Percentiles rank a stretch among this genome's conserved stretches.
phyloP scores from a whole-genome alignment of 53 echinoderm and acorn worm species.

The Paracentrotus lividus region DNA sequence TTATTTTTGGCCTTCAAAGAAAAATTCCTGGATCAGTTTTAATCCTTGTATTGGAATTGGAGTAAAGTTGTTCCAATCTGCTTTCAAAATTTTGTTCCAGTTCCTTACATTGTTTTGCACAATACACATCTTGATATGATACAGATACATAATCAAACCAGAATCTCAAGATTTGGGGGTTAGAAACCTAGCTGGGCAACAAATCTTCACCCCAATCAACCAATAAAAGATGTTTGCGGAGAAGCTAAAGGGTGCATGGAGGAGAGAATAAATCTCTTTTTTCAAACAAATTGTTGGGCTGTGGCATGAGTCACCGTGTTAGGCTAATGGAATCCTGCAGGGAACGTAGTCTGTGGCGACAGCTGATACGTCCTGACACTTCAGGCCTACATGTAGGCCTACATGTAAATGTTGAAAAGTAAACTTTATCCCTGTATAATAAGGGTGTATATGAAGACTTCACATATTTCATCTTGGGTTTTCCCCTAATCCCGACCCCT shows the following conservation, averaged over 20 bases:
- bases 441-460: no score
- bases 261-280: not conserved
- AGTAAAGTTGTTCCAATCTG: not conserved
- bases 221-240: constrained; percentile 40
- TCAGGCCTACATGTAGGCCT: no score
- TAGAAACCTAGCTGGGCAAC: constrained; percentile 26
- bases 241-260: constrained; percentile 20
- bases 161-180: not conserved
- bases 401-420: no score
- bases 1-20: not conserved
- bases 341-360: not conserved
- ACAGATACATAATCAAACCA: no score
- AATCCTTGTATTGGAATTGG: constrained; percentile 14
- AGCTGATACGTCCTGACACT: not conserved
- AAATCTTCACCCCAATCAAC: constrained; percentile 35
- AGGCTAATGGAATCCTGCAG: constrained; percentile 49
- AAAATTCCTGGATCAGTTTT: not conserved
- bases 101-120: no score
- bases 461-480: no score
- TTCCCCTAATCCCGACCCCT: no score
- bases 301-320: constrained; percentile 49
- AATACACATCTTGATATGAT: not conserved
- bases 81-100: not conserved
- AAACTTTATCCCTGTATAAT: no score
- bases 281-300: not conserved